Conservation (phyloP, 2,113 vertebrate genomes). For the Pagrus major region DNA sequence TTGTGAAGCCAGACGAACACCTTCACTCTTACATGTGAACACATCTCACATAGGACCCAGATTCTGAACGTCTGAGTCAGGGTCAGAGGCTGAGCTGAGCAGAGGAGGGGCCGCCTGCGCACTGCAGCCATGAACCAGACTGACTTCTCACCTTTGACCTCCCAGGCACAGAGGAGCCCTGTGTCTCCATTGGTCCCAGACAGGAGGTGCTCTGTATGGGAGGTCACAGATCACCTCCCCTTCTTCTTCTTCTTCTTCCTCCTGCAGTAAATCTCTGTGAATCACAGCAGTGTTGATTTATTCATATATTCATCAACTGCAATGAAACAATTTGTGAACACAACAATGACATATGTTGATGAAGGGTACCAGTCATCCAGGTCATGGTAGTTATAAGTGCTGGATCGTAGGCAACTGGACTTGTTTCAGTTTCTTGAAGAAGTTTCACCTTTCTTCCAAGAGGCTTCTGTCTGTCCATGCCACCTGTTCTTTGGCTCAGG, state of each 20-base stretch:
- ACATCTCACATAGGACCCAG: slow-evolving; percentile 72
- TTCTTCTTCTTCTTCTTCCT: slow-evolving; percentile 2
- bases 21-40: slow-evolving; percentile 60
- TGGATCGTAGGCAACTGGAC: too few relatives aligned
- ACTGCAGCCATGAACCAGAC: slow-evolving; percentile 47
- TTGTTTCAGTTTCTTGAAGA: too few relatives aligned
- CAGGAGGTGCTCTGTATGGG: slow-evolving; percentile 66
- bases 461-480: too few relatives aligned
- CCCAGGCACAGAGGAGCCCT: slow-evolving; percentile 55
- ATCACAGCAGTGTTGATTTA: not conserved
- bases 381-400: too few relatives aligned
- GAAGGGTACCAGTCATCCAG: too few relatives aligned
- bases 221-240: slow-evolving; percentile 2
- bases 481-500: too few relatives aligned
- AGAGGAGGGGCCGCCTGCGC: slow-evolving; percentile 54
- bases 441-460: too few relatives aligned
- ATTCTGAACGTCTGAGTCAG: slow-evolving; percentile 69
- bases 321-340: not conserved
- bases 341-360: not conserved
- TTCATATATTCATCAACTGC: not conserved
- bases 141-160: slow-evolving; percentile 66
- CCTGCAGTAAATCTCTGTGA: slow-evolving; percentile 1
- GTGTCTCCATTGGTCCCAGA: slow-evolving; percentile 58
- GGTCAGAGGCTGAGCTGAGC: slow-evolving; percentile 55
- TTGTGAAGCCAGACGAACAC: slow-evolving; percentile 28